These are phyloP conservation scores for Trematomus loennbergii DNA, from an alignment of 2,113 vertebrate genomes.

Conservation along the genomic window DNA sequence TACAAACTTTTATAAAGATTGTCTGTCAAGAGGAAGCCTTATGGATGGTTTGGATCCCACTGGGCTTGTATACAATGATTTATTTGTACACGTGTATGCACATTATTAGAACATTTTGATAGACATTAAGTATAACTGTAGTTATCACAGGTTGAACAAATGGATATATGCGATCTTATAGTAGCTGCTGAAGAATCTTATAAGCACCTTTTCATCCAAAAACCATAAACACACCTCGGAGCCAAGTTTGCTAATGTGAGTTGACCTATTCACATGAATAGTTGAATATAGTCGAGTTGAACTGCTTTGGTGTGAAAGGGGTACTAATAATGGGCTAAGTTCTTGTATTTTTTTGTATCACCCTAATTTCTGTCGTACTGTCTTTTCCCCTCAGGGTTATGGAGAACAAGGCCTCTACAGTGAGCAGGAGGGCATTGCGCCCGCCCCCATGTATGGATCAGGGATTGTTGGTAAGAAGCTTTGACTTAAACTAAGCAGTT, in stretches of 20 bases:
- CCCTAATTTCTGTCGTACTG: slow-evolving; percentile 7
- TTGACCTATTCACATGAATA: slow-evolving; percentile 1
- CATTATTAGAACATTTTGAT: background rate
- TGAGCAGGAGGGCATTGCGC: slow-evolving; percentile 86
- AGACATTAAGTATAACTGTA: background rate
- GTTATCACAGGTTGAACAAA: no score
- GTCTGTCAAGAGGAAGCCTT: background rate
- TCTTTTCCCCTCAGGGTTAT: slow-evolving; percentile 83
- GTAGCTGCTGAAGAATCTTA: background rate
- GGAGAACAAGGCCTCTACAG: slow-evolving; percentile 88
- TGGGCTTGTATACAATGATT: background rate
- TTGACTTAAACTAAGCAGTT: slow-evolving; percentile 20
- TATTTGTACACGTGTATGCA: background rate
- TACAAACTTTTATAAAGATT: background rate
- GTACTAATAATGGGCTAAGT: background rate
- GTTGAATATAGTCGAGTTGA: no score
- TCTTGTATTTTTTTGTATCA: slow-evolving; percentile 1
- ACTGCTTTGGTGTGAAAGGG: background rate
- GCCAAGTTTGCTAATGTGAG: background rate
- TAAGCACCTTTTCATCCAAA: background rate
- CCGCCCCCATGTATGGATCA: slow-evolving; percentile 88
- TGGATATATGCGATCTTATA: background rate
- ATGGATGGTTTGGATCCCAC: background rate
- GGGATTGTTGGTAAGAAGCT: slow-evolving; percentile 89
- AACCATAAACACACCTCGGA: background rate